phyloP scores from a whole-genome alignment of 2,797 vertebrate genomes.

The Synanceia verrucosa region DNA sequence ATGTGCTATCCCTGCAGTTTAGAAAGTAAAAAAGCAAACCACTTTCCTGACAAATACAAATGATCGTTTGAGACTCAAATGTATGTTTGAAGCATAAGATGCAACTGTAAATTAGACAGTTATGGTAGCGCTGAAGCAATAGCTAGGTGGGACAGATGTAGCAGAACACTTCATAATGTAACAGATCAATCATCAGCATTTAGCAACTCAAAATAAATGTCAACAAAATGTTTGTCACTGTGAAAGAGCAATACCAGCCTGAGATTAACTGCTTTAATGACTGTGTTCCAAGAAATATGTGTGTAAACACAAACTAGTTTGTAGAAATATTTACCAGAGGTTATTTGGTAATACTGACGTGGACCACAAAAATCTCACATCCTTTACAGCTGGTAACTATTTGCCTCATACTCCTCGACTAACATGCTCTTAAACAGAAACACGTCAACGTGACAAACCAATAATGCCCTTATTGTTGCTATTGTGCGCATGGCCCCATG shows the following conservation, averaged over 20 bases:
- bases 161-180: neutral
- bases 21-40: neutral
- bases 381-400: neutral
- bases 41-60: neutral
- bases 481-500: slow-evolving; percentile 28
- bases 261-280: neutral
- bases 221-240: neutral
- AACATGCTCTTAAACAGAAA: slow-evolving; percentile 28
- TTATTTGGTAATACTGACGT: neutral
- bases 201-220: neutral
- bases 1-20: neutral
- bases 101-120: neutral
- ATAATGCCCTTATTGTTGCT: slow-evolving; percentile 57
- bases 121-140: neutral
- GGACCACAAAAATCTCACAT: slow-evolving; percentile 1
- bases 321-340: neutral
- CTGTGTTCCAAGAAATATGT: neutral
- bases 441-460: slow-evolving; percentile 11
- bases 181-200: neutral
- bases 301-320: neutral
- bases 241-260: neutral
- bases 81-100: neutral
- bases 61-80: neutral
- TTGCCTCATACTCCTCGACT: neutral
- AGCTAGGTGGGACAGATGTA: neutral